Evolutionary conservation across 2,797 vertebrate species (phyloP).

Genomic region (Scyliorhinus canicula): DNA sequence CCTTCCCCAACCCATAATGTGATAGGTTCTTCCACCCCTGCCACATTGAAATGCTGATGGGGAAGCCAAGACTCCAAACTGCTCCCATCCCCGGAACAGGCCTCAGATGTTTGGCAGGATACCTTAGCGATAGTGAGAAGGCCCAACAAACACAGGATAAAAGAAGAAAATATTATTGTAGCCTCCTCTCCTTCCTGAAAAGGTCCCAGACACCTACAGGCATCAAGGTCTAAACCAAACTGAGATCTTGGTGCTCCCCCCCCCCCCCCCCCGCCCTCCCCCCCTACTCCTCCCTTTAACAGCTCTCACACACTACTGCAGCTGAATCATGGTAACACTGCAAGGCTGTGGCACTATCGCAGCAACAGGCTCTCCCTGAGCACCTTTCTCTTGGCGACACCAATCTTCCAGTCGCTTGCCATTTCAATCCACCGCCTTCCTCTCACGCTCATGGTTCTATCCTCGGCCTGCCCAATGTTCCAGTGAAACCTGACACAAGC

Average conservation of each 20-base stretch:
- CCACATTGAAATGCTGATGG: neutral
- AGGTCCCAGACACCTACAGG: neutral
- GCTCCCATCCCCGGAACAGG: neutral
- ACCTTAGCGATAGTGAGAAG: neutral
- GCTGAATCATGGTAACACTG: neutral
- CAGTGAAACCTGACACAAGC: too few relatives aligned
- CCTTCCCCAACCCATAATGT: neutral
- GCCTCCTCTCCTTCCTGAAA: neutral
- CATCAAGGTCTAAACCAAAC: neutral
- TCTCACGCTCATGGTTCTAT: too few relatives aligned
- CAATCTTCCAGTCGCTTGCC: too few relatives aligned
- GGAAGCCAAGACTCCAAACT: neutral
- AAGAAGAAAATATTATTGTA: neutral
- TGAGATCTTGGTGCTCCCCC: neutral
- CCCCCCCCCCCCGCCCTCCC: too few relatives aligned
- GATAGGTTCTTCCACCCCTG: neutral
- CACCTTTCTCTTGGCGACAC: too few relatives aligned
- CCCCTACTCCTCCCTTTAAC: neutral
- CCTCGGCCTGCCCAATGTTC: too few relatives aligned
- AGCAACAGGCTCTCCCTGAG: too few relatives aligned
- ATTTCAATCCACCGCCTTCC: too few relatives aligned
- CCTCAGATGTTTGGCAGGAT: neutral
- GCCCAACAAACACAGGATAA: neutral
- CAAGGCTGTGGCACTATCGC: neutral
- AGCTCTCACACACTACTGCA: neutral